Evolutionary conservation across 2,888 invertebrate species (phyloP), one percentile per base, ranked within the genome.

Genomic region (Acleris literana): DNA sequence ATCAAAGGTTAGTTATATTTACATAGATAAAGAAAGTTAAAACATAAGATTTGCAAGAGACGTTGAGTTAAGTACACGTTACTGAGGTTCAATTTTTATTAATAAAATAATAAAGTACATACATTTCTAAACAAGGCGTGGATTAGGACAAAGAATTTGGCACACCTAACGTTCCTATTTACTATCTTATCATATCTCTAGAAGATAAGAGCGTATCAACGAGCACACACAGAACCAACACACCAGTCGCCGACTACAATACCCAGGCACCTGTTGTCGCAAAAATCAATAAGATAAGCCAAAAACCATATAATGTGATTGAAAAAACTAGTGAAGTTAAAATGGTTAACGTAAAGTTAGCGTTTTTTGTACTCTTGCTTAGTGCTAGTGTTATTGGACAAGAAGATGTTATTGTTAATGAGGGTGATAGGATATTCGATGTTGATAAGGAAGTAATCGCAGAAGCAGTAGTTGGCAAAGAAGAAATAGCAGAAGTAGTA

Each of bases 91-190:
- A 1, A 9, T 7, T 55, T 18, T 43, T 43, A 43, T 55, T 55
- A 17, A 39, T 33, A 18, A 46, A 70, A 59, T 66, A 64, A 64
- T 20, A 72, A 68, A 68, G 68, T 70, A 22, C 29, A 59, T 52
- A 39, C 43, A 53, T 17, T 61, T 17, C 20, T 51, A 61, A 61
- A 65, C 18, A 61, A 51, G 65, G 65, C 4, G 56, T 77, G 75
- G 87, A 87, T 91, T 85, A 88, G 86, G 83, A 89, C 90, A 89
- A 90, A 91, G 90, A 92, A 92, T 92, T 92, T 90, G 92, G 92
- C 92, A 87, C 92, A 87, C 91, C 92, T 83, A 89, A 82, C 87
- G 90, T 81, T 85, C 89, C 88, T 90, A 88, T 90, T 91, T 85
- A 75, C 80, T 91, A 92, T 92, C 92, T 91, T 92, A 92, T 92